Conservation (phyloP, 2,113 vertebrate genomes). For the Paraplagusia blochii region DNA sequence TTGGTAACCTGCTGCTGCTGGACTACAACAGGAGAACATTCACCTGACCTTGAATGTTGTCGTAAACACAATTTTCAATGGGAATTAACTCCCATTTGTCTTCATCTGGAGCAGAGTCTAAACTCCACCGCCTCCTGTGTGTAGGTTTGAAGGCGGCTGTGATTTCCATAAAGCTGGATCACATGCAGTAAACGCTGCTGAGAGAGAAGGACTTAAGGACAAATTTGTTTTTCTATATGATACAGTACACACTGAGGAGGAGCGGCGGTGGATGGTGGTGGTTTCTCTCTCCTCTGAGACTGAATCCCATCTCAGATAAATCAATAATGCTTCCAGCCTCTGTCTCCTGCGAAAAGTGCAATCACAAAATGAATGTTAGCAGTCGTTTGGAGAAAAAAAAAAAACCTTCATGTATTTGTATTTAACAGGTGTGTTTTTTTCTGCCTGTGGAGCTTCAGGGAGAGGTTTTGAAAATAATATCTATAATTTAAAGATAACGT, state of each 20-base stretch:
- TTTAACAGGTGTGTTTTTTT: constrained; percentile 28
- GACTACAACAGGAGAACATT: too few species aligned
- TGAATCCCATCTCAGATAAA: constrained; percentile 31
- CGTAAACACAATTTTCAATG: too few species aligned
- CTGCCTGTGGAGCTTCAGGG: too few species aligned
- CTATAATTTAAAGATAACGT: too few species aligned
- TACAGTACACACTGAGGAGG: not conserved
- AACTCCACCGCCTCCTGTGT: not conserved
- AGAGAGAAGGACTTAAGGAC: constrained; percentile 3
- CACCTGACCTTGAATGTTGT: too few species aligned
- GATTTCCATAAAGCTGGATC: constrained; percentile 1
- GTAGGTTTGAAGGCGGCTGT: not conserved
- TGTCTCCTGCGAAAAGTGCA: constrained; percentile 23
- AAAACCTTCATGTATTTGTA: constrained; percentile 27
- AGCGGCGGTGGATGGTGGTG: constrained; percentile 8
- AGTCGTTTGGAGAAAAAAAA: constrained; percentile 10
- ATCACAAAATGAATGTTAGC: constrained; percentile 22
- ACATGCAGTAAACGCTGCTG: constrained; percentile 5
- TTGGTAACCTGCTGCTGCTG: too few species aligned
- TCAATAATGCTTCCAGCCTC: constrained; percentile 32
- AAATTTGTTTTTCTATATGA: constrained; percentile 11
- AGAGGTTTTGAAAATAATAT: too few species aligned
- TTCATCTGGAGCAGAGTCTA: not conserved
- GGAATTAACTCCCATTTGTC: too few species aligned
- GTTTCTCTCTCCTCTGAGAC: constrained; percentile 14